Evolutionary conservation across 2,113 vertebrate genomes (phyloP).

Genomic region (Mastomys natalensis): DNA sequence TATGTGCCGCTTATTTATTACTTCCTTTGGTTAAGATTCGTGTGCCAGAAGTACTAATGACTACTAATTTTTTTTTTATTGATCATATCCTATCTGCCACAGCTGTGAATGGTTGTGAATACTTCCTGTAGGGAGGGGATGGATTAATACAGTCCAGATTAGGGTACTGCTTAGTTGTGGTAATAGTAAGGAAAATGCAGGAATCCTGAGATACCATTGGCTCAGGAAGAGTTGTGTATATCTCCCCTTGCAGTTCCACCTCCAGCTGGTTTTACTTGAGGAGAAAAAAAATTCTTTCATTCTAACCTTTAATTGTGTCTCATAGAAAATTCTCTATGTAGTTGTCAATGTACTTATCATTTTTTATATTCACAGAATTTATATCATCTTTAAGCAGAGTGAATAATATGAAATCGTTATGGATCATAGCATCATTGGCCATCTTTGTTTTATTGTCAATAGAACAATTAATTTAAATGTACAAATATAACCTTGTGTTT

Average conservation of each 20-base stretch:
- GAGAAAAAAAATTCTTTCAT: background rate
- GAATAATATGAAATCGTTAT: background rate
- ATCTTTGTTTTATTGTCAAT: background rate
- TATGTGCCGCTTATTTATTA: constrained; percentile 88
- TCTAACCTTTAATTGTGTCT: background rate
- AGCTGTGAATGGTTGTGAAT: constrained; percentile 77
- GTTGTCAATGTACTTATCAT: constrained; percentile 3
- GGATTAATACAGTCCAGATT: constrained; percentile 76
- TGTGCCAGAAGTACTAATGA: constrained; percentile 79
- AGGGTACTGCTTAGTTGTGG: constrained; percentile 61
- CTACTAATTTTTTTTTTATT: constrained; percentile 80
- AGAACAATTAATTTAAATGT: constrained; percentile 46
- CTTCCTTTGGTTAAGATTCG: constrained; percentile 88
- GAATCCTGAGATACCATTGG: constrained; percentile 52
- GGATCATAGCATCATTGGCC: rapidly evolving
- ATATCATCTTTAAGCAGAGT: background rate
- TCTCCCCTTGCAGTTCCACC: constrained; percentile 39
- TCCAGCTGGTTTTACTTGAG: constrained; percentile 22
- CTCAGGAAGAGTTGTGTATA: background rate
- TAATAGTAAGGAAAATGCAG: constrained; percentile 75
- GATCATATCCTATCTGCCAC: constrained; percentile 77
- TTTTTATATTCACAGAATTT: background rate
- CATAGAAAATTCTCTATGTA: background rate
- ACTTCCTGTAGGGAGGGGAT: constrained; percentile 59
- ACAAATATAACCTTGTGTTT: constrained; percentile 19